phyloP scores from a whole-genome alignment of 2,888 invertebrate species.

The Lochmaea crataegi region DNA sequence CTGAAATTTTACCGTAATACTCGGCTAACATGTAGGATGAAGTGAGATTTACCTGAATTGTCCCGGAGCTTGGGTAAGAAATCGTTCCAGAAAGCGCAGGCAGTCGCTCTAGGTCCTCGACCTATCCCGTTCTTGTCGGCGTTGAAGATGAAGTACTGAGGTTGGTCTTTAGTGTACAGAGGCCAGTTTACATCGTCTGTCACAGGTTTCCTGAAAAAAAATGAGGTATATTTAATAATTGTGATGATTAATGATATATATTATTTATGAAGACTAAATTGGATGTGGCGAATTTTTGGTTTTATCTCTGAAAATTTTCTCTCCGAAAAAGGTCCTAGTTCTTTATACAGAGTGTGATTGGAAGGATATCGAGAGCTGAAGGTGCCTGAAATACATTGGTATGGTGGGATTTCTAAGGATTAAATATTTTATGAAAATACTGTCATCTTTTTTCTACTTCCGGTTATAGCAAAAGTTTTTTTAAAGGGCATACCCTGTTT shows the following conservation, averaged over 20 bases:
- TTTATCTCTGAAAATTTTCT: too few species aligned
- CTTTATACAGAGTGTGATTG: too few species aligned
- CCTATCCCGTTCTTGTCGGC: conserved; percentile 79
- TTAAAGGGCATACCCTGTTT: too few species aligned
- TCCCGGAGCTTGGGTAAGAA: conserved; percentile 90
- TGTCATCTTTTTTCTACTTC: too few species aligned
- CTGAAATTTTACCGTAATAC: not conserved
- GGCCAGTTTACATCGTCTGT: conserved; percentile 87
- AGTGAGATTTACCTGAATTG: conserved; percentile 69
- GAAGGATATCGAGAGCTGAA: too few species aligned
- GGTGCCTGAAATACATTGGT: too few species aligned
- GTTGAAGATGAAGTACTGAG: conserved; percentile 90
- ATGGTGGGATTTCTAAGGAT: too few species aligned
- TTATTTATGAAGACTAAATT: not conserved
- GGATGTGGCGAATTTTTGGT: not conserved
- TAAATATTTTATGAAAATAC: too few species aligned
- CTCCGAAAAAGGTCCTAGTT: too few species aligned
- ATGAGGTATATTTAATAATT: conserved; percentile 24
- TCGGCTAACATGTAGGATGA: not conserved
- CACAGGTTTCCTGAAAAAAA: conserved; percentile 69
- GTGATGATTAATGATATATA: conserved; percentile 5
- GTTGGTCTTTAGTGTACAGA: conserved; percentile 84
- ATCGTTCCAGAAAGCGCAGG: conserved; percentile 97
- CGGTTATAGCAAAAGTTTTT: too few species aligned
- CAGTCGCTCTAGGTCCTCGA: conserved; percentile 82